phyloP scores from a whole-genome alignment of 2,113 vertebrate species.

The Pitta sordida region DNA sequence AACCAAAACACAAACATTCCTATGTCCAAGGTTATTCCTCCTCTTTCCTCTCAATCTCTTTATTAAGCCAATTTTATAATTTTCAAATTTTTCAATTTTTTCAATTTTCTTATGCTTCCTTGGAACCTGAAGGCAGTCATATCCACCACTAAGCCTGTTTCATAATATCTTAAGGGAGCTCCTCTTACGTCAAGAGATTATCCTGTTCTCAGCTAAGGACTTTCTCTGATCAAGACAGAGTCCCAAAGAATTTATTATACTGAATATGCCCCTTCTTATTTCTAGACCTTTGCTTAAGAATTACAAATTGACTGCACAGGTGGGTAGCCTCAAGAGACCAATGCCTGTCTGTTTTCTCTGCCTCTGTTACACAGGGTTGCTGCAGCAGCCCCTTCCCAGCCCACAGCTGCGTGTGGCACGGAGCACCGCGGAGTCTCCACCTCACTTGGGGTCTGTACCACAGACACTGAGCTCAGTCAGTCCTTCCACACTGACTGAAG shows the following conservation, averaged over 20 bases:
- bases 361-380: neutral
- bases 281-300: neutral
- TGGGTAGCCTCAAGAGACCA: neutral
- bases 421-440: fast-evolving
- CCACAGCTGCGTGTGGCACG: neutral
- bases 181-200: neutral
- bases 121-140: neutral
- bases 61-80: neutral
- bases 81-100: too few species aligned
- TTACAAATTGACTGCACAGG: neutral
- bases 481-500: neutral
- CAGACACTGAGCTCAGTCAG: neutral
- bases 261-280: neutral
- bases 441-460: neutral
- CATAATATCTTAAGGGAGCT: neutral
- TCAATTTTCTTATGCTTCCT: neutral
- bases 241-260: neutral
- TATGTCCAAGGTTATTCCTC: neutral
- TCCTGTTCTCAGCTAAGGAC: neutral
- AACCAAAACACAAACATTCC: neutral
- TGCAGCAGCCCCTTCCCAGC: neutral
- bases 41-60: neutral
- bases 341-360: neutral
- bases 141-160: neutral
- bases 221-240: neutral